A percentile compares a stretch with the other conserved stretches of the same genome.
phyloP scores from a whole-genome alignment of 2,113 vertebrate species.

The Hassar affinis region DNA sequence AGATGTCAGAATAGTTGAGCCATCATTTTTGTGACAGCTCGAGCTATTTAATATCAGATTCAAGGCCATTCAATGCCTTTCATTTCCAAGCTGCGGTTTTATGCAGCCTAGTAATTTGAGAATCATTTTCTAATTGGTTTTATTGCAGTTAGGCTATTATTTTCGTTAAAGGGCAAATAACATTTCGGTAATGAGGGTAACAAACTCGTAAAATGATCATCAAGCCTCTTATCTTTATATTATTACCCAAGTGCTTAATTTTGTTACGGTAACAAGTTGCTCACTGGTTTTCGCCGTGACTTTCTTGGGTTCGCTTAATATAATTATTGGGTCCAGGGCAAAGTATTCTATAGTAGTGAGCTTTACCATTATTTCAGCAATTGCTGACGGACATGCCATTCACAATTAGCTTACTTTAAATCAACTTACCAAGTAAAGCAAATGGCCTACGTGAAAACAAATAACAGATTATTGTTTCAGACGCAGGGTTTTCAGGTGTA shows the following conservation, averaged over 20 bases:
- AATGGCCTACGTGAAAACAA: background rate
- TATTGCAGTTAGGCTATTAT: slow-evolving; percentile 86
- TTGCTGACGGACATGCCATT: background rate
- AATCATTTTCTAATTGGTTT: slow-evolving; percentile 88
- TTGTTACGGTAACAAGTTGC: slow-evolving; percentile 65
- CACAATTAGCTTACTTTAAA: background rate
- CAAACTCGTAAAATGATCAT: slow-evolving; percentile 85
- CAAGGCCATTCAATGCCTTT: background rate
- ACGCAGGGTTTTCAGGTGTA: background rate
- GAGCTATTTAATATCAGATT: slow-evolving; percentile 25
- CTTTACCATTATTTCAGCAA: slow-evolving; percentile 16
- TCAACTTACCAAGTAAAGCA: background rate
- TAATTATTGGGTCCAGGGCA: slow-evolving; percentile 26
- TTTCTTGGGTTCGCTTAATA: slow-evolving; percentile 13
- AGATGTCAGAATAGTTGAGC: background rate
- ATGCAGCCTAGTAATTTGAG: slow-evolving; percentile 77
- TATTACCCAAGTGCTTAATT: slow-evolving; percentile 84
- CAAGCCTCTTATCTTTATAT: slow-evolving; percentile 76
- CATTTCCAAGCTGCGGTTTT: slow-evolving; percentile 58
- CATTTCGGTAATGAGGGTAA: slow-evolving; percentile 93
- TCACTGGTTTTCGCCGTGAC: slow-evolving; percentile 20
- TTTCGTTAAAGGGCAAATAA: slow-evolving; percentile 85
- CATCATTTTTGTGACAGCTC: background rate
- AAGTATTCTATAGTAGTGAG: background rate
- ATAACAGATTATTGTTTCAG: background rate